Evolutionary conservation across 2,888 invertebrate genomes (phyloP).

Genomic region (Brenthis ino): DNA sequence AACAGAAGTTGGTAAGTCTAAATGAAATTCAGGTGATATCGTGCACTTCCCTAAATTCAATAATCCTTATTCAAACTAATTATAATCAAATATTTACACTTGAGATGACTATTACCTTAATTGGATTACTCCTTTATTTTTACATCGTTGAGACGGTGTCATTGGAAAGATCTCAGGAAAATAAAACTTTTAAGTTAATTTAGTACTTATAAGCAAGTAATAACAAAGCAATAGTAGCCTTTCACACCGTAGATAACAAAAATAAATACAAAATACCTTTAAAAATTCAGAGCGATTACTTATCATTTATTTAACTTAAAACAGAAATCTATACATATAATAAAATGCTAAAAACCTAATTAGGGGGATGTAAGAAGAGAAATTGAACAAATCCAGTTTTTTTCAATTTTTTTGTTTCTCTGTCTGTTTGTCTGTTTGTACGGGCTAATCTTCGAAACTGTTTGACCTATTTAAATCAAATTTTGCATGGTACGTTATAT

Average conservation of each 20-base stretch:
- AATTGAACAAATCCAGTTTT: too few relatives aligned
- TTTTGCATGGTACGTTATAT: too few relatives aligned
- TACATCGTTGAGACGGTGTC: neutral
- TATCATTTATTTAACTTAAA: too few relatives aligned
- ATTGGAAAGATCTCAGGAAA: too few relatives aligned
- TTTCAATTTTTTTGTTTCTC: too few relatives aligned
- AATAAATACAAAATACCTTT: slow-evolving; percentile 1
- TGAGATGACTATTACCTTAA: slow-evolving; percentile 1
- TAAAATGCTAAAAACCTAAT: too few relatives aligned
- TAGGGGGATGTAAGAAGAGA: too few relatives aligned
- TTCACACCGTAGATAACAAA: neutral
- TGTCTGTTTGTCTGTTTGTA: too few relatives aligned
- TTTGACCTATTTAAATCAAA: too few relatives aligned
- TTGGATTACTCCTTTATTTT: slow-evolving; percentile 19
- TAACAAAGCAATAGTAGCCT: neutral
- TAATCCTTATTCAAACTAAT: slow-evolving; percentile 2
- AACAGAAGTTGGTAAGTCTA: too few relatives aligned
- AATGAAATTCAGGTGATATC: neutral
- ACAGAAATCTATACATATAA: too few relatives aligned
- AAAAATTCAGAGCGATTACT: neutral
- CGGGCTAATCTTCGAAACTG: too few relatives aligned
- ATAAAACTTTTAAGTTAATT: neutral
- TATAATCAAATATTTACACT: slow-evolving; percentile 9
- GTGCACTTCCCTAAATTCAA: neutral
- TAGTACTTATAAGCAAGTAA: neutral